Percentiles rank a stretch among this genome's conserved stretches.
Conservation (phyloP, 2,113 vertebrate genomes). For the Collichthys lucidus region DNA sequence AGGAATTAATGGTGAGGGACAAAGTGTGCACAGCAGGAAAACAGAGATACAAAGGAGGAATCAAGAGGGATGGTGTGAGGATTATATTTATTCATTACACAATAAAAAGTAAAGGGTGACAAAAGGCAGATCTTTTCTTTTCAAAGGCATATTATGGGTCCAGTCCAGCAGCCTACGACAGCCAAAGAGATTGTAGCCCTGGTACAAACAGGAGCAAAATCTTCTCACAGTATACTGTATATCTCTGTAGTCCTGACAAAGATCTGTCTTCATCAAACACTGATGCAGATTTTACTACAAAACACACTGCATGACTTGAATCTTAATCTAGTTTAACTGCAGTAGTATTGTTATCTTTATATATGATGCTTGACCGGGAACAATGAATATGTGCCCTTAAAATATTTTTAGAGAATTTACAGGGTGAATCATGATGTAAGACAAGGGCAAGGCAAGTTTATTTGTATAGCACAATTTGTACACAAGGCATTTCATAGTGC, state of each 20-base stretch:
- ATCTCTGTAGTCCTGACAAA: background rate
- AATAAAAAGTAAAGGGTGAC: constrained; percentile 10
- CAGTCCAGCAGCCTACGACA: constrained; percentile 4
- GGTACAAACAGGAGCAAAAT: constrained; percentile 1
- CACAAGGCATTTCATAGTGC: too few species aligned
- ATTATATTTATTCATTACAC: constrained; percentile 24
- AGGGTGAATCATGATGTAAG: background rate
- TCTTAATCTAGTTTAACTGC: background rate
- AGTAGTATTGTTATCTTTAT: background rate
- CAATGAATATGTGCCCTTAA: too few species aligned
- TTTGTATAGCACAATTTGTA: too few species aligned
- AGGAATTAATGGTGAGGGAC: constrained; percentile 9
- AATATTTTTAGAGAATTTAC: too few species aligned
- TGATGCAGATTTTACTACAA: background rate
- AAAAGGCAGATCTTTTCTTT: constrained; percentile 4
- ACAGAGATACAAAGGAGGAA: background rate
- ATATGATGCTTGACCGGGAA: background rate
- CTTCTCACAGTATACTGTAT: background rate
- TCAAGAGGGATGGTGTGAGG: background rate
- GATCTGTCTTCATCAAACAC: background rate
- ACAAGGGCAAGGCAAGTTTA: too few species aligned
- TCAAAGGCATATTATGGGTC: constrained; percentile 17
- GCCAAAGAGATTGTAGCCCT: constrained; percentile 11
- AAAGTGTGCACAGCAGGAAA: background rate
- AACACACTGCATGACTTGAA: background rate